A percentile compares a stretch with the other conserved stretches of the same genome.
Evolutionary conservation across 2,888 invertebrate genomes (phyloP).

Genomic region (Leptura quadrifasciata): DNA sequence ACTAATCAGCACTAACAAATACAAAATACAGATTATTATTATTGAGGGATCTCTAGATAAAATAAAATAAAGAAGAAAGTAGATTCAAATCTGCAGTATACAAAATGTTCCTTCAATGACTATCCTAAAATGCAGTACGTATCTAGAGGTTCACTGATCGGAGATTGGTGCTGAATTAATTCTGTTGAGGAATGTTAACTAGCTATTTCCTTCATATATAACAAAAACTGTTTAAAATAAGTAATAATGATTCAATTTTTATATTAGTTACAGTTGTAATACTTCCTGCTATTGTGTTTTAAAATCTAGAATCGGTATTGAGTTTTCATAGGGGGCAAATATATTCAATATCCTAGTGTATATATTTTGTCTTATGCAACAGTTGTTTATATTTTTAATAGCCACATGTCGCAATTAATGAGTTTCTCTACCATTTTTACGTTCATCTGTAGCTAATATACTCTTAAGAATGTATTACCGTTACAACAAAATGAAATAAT

Average conservation of each 20-base stretch:
- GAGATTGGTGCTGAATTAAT: background rate
- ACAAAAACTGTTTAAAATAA: background rate
- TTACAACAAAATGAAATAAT: conserved; percentile 31
- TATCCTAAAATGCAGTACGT: no score
- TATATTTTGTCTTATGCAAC: background rate
- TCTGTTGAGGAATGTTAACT: conserved; percentile 1
- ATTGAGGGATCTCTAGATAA: no score
- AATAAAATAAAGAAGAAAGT: no score
- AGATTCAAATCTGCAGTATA: no score
- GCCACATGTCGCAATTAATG: background rate
- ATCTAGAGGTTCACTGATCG: background rate
- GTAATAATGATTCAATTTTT: background rate
- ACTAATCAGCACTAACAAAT: no score
- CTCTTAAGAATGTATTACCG: conserved; percentile 21
- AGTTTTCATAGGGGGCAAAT: no score
- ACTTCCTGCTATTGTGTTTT: background rate
- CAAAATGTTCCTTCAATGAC: no score
- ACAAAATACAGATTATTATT: no score
- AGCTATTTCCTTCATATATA: background rate
- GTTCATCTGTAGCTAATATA: background rate
- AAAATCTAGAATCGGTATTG: background rate
- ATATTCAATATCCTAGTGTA: no score
- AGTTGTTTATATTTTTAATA: background rate
- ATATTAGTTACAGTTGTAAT: background rate
- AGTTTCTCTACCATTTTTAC: background rate